A percentile compares a stretch with the other conserved stretches of the same genome.
These are phyloP conservation scores for Pedetes capensis DNA, from an alignment of 2,113 vertebrate species.

Conservation along the genomic window DNA sequence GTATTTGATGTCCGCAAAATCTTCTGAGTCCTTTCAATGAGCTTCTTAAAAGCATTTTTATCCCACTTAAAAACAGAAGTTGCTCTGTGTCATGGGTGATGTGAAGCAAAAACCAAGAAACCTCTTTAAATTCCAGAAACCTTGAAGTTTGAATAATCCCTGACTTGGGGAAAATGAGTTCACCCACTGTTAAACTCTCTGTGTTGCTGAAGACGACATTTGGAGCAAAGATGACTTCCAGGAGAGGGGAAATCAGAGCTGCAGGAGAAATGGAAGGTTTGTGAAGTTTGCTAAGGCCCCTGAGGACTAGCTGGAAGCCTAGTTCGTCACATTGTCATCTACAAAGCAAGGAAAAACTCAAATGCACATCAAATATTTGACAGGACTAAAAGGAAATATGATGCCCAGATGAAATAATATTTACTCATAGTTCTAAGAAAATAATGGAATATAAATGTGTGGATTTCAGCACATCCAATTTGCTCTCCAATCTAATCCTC, in stretches of 20 bases:
- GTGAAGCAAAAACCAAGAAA: constrained; percentile 69
- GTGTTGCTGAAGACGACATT: constrained; percentile 68
- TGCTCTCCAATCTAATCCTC: constrained; percentile 16
- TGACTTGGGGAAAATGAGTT: constrained; percentile 58
- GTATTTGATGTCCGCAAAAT: constrained; percentile 74
- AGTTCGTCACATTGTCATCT: constrained; percentile 51
- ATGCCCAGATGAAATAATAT: constrained; percentile 74
- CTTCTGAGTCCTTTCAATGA: constrained; percentile 67
- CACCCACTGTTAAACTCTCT: constrained; percentile 41
- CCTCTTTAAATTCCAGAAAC: constrained; percentile 67
- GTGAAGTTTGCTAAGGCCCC: constrained; percentile 3
- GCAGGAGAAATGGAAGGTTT: constrained; percentile 43
- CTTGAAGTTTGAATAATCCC: constrained; percentile 70
- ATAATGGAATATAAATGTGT: constrained; percentile 50
- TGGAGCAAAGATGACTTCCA: constrained; percentile 72
- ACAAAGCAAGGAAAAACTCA: constrained; percentile 34
- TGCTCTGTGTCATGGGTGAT: constrained; percentile 69
- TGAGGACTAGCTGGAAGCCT: constrained; percentile 35
- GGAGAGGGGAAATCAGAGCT: constrained; percentile 31
- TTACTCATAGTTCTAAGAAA: constrained; percentile 43
- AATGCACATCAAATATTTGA: constrained; percentile 57
- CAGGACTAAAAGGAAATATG: constrained; percentile 68
- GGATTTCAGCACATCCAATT: constrained; percentile 59
- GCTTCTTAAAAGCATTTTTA: constrained; percentile 69
- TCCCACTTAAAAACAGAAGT: constrained; percentile 73